Evolutionary conservation across 2,113 vertebrate species (phyloP).

Genomic region (Platichthys flesus): DNA sequence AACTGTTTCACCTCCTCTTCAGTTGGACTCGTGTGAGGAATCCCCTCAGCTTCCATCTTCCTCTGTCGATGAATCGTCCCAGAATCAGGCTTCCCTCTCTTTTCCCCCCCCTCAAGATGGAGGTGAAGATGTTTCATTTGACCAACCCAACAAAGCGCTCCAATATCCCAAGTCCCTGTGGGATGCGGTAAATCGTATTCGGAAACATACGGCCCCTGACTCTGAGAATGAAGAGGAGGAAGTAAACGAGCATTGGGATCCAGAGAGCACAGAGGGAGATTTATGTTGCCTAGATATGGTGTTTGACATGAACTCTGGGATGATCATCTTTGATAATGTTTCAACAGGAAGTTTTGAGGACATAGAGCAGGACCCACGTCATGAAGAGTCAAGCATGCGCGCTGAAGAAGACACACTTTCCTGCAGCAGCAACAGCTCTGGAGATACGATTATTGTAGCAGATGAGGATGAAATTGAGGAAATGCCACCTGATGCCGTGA

Average conservation of each 20-base stretch:
- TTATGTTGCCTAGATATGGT: neutral
- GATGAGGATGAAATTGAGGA: conserved; percentile 42
- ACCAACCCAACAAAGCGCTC: conserved; percentile 24
- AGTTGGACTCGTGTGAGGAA: conserved; percentile 23
- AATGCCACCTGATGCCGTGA: neutral
- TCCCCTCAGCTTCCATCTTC: conserved; percentile 15
- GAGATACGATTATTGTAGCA: conserved; percentile 75
- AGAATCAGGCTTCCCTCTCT: conserved; percentile 1
- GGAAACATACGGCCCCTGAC: conserved; percentile 92
- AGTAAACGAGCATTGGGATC: conserved; percentile 68
- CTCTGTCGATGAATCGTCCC: conserved; percentile 2
- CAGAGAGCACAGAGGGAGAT: conserved; percentile 43
- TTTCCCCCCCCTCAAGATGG: conserved; percentile 4
- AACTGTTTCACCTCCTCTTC: conserved; percentile 16
- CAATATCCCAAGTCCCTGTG: conserved; percentile 83
- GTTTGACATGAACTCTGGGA: neutral
- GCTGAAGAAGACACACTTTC: conserved; percentile 67
- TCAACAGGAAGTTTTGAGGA: conserved; percentile 7
- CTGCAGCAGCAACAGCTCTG: conserved; percentile 81
- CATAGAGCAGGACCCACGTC: conserved; percentile 2
- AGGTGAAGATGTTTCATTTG: conserved; percentile 5
- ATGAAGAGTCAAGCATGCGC: neutral
- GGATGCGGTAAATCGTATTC: conserved; percentile 90
- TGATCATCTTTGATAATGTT: conserved; percentile 11
- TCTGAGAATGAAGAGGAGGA: conserved; percentile 91